Conservation (phyloP, 2,113 vertebrate species). For the Pygoscelis adeliae region DNA sequence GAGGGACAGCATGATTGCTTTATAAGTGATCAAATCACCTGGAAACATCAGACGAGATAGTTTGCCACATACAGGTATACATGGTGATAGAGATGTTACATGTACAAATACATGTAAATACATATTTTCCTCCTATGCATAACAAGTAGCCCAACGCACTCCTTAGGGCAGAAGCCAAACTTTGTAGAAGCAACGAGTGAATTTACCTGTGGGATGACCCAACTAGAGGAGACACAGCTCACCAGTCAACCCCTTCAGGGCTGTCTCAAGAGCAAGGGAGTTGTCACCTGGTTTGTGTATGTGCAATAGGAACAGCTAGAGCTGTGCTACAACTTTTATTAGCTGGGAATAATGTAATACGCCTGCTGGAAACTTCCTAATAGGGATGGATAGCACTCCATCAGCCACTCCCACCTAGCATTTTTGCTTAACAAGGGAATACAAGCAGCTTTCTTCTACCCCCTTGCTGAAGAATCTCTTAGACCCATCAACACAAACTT, state of each 20-base stretch:
- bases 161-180: not conserved
- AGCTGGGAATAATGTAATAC: not conserved
- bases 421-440: not conserved
- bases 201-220: not conserved
- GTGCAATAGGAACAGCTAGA: not conserved
- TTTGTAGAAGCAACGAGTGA: not conserved
- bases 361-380: not conserved
- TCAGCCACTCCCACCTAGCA: not conserved
- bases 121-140: accelerated
- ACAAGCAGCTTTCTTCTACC: not conserved
- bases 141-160: not conserved
- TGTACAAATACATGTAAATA: not conserved
- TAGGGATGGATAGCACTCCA: not conserved
- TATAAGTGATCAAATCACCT: not conserved
- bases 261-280: not conserved
- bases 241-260: not conserved
- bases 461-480: conserved; percentile 12
- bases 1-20: not conserved
- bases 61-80: not conserved
- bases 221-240: not conserved
- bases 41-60: not conserved
- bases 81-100: not conserved
- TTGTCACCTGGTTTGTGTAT: not conserved
- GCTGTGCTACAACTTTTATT: not conserved
- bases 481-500: not conserved